These are phyloP conservation scores for Himantopus leucocephalus DNA, from an alignment of 2,113 vertebrate species.

Conservation along the genomic window DNA sequence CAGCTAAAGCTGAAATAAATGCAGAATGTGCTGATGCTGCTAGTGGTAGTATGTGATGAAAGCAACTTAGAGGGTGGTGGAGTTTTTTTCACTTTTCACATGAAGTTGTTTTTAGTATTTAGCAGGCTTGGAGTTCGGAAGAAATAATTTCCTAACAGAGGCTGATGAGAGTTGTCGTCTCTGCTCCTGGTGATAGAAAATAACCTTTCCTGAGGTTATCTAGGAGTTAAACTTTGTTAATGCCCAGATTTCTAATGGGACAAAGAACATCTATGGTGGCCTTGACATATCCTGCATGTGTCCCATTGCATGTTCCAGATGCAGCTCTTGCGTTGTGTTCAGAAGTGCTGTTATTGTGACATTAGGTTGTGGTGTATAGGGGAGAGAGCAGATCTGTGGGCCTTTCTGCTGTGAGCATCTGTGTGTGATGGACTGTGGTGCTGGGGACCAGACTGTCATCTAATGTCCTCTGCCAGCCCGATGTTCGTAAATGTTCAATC, in stretches of 20 bases:
- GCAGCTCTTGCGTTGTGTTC: neutral
- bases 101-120: neutral
- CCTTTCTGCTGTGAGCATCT: neutral
- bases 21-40: neutral
- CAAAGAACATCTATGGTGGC: neutral
- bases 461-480: neutral
- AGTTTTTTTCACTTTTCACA: too few relatives aligned
- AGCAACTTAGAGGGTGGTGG: neutral
- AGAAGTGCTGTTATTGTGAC: neutral
- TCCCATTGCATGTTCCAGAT: neutral
- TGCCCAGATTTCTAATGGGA: neutral
- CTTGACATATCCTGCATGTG: neutral
- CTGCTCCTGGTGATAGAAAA: neutral
- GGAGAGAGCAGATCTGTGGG: neutral
- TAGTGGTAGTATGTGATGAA: neutral
- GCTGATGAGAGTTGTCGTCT: neutral
- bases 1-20: neutral
- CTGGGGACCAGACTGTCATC: neutral
- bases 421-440: neutral
- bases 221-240: neutral
- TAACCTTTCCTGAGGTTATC: neutral
- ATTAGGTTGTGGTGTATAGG: neutral
- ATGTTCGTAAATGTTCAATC: neutral
- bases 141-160: neutral
- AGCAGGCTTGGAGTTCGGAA: neutral